phyloP scores from a whole-genome alignment of 2,113 vertebrate genomes.

The Coryphaenoides rupestris region DNA sequence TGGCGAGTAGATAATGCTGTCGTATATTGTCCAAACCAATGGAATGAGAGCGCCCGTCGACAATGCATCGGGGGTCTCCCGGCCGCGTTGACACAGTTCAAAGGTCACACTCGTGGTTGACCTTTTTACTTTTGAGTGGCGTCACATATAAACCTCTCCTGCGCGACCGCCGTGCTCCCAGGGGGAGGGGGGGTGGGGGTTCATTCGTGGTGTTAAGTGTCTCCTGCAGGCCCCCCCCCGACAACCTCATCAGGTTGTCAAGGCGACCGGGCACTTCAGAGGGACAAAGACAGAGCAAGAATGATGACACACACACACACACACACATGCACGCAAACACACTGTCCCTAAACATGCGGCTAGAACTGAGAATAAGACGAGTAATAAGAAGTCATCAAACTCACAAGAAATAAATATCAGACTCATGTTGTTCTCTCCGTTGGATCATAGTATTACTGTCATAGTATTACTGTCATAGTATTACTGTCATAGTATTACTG shows the following conservation, averaged over 20 bases:
- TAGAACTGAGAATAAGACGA: slow-evolving; percentile 36
- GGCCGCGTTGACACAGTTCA: neutral
- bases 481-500: slow-evolving; percentile 48
- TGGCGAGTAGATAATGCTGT: no score
- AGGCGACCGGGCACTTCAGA: slow-evolving; percentile 51
- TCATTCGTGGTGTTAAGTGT: neutral
- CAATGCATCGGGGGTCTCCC: no score
- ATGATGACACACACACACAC: slow-evolving; percentile 27
- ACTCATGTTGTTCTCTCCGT: slow-evolving; percentile 17
- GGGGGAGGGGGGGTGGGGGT: no score
- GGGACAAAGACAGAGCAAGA: slow-evolving; percentile 36
- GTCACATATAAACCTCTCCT: neutral
- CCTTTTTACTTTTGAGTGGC: neutral
- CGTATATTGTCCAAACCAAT: neutral
- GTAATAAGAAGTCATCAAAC: no score
- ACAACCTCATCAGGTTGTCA: slow-evolving; percentile 25
- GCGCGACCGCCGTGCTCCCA: no score
- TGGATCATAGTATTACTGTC: no score
- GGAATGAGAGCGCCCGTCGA: neutral
- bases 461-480: slow-evolving; percentile 41
- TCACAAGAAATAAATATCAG: slow-evolving; percentile 50
- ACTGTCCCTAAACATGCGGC: slow-evolving; percentile 44
- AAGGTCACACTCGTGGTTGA: slow-evolving; percentile 4
- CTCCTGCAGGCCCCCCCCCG: neutral
- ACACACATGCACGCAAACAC: no score